Base-by-base conservation (phyloP, 1,140 invertebrate genomes). In the Drosophila virilis region DNA sequence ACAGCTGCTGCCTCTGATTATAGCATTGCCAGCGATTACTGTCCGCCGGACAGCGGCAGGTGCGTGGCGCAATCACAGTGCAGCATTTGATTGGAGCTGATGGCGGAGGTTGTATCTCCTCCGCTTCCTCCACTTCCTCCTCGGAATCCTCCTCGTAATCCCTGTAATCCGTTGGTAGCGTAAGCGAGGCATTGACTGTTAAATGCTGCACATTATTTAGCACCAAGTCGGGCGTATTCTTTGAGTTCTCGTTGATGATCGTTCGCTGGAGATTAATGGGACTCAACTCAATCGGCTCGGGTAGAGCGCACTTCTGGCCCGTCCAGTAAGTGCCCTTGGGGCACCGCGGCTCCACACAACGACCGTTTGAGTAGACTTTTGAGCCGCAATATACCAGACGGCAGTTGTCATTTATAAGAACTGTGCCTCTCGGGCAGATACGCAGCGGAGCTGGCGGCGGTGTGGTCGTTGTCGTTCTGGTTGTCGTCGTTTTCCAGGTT, bases 251-350 rank as follows among this genome's bases (percentile, higher is more conserved):
- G 15, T 62, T 48, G 6, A 54, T 28, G 9, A 78, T 54, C 1
- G 51, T 78, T 45, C 33, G 66, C n/a, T 83, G 52, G 0, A 91
- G 22, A n/a, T 85, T 62, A 48, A 83, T 69, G 8, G 65, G 50
- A 12, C 35, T 43, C 0, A 84, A 10, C 6, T 74, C 60, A 6
- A 48, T 59, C 2, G 74, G 69, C 12, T 76, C 13, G 0, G 73
- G 72, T 0, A 32, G 10, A 3, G 54, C 72, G 40, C 90, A 91
- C 7, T 45, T 77, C n/a, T 61, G 46, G 1, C 72, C 85, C 2
- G 57, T 79, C 90, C 90, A 91, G n/a, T 51, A 37, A 1, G 74
- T 84, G 42, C 85, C 80, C 0, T 45, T 8, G 1, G 90, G 90
- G 42, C 90, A 91, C 8, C 42, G 64, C 0, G 60, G 42, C 12